These are phyloP conservation scores for Cosmia trapezina DNA, from an alignment of 2,888 invertebrate genomes.

Conservation along the genomic window DNA sequence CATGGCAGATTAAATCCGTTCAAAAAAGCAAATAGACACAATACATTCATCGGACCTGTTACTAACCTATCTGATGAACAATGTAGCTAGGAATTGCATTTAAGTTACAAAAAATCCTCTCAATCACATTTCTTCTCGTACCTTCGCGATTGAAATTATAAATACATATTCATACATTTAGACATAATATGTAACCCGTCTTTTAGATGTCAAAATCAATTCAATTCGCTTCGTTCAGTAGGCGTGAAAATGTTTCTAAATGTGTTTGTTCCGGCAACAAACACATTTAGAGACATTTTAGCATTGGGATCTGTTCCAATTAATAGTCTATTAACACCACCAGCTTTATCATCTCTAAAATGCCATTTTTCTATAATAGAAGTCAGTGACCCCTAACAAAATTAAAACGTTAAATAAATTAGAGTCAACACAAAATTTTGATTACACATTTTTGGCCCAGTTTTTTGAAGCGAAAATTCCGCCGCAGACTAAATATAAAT, in stretches of 20 bases:
- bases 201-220: conserved; percentile 19
- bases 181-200: conserved; percentile 14
- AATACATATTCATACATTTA: conserved; percentile 16
- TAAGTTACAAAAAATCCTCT: conserved; percentile 8
- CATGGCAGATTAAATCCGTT: conserved; percentile 10
- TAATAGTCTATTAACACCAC: neutral
- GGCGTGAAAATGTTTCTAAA: too few relatives aligned
- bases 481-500: conserved; percentile 28
- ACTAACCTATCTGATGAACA: neutral
- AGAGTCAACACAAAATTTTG: conserved; percentile 3
- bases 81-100: neutral
- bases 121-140: neutral
- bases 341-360: neutral
- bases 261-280: too few relatives aligned
- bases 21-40: conserved; percentile 1
- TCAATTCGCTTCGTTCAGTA: neutral
- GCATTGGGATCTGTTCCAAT: neutral
- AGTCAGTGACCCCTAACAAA: conserved; percentile 6
- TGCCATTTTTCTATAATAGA: neutral
- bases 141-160: neutral
- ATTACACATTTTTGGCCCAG: conserved; percentile 12
- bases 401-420: conserved; percentile 17
- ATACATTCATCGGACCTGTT: neutral
- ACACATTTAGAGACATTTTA: neutral
- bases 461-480: conserved; percentile 26